Percentiles rank a stretch among this genome's conserved stretches.
These are phyloP conservation scores for Campopleginae sp. DNA, from an alignment of 2,888 invertebrate species.

Conservation along the genomic window DNA sequence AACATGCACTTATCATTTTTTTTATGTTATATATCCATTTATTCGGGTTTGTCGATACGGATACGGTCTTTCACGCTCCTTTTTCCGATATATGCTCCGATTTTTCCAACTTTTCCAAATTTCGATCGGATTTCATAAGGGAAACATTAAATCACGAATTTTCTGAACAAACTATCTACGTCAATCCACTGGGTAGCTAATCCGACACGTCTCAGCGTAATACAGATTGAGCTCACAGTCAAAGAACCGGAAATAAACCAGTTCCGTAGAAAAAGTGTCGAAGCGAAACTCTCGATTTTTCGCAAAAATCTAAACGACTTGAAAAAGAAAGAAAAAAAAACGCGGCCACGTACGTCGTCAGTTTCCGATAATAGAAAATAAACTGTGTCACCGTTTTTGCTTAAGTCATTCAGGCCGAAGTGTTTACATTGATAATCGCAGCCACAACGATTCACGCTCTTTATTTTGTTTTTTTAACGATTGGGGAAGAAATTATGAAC, in stretches of 20 bases:
- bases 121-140: neutral
- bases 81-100: neutral
- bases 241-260: slow-evolving; percentile 4
- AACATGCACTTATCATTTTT: too few species aligned
- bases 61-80: too few species aligned
- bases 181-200: neutral
- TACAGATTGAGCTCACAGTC: neutral
- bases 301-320: neutral
- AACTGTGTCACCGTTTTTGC: slow-evolving; percentile 8
- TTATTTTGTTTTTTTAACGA: neutral
- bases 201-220: neutral
- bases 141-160: slow-evolving; percentile 1
- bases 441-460: neutral
- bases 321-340: neutral
- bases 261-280: neutral
- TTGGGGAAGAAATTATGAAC: too few species aligned
- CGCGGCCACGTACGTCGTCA: neutral
- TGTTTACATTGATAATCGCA: neutral
- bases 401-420: neutral
- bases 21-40: too few species aligned
- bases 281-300: neutral
- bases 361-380: neutral
- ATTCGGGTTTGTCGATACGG: too few species aligned
- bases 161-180: neutral
- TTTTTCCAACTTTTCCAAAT: slow-evolving; percentile 31